Base-by-base conservation (phyloP, 2,888 invertebrate genomes). In the Brachylomia viminalis region DNA sequence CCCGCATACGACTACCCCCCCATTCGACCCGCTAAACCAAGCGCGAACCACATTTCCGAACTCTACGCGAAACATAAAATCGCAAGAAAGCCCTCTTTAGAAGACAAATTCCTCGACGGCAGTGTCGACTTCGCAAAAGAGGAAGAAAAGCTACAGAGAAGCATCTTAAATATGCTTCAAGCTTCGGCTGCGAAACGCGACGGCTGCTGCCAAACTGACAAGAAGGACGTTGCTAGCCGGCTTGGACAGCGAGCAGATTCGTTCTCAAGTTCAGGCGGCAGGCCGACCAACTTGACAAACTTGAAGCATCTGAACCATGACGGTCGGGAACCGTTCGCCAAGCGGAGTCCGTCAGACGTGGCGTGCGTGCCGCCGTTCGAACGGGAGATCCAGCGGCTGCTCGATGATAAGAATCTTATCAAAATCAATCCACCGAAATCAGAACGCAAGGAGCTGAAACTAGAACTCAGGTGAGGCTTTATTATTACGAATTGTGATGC, bases 331-430 rank as follows among this genome's bases (percentile, higher is more conserved):
- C 93, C 93, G 58, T 96, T 95, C 85, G 93, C 94, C 0, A 96
- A 96, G 83, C 92, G 96, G 45, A 96, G 96, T 89, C 97, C 97
- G 0, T 93, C 95, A 3, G 97, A 97, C 85, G 95, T 96, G 65
- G 96, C 96, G 33, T 96, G 96, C 87, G 96, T 97, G 79, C 97
- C 97, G 72, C 98, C 98, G 38, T 98, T 98, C 92, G 98, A 98
- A 95, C 97, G 98, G 90, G 98, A 98, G 93, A 98, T 98, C 87
- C 98, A 98, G 93, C 97, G 98, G 93, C 97, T 98, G 87, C 96
- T 98, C 84, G 98, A 98, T 89, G 98, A 98, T 90, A 97, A 97
- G 92, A 97, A 97, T 93, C 92, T 97, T 78, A 95, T 97, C 78
- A 97, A 97, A 90, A 97, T 97, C 89, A 97, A 97, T 89, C 97